Conservation (phyloP, 1,140 invertebrate genomes). For the Bombus pyrosoma region DNA sequence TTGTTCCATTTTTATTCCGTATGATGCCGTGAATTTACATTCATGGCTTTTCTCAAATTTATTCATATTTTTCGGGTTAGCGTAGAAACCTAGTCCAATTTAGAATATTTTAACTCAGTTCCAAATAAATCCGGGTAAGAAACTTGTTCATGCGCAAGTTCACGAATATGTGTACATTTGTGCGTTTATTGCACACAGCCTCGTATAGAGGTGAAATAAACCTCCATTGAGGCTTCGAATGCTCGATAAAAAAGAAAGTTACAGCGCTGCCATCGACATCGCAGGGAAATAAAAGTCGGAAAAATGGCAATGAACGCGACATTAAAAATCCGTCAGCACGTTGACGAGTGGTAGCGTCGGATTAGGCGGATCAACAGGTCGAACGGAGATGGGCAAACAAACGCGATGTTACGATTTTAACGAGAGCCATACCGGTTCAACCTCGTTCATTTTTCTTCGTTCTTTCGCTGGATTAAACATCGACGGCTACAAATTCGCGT, state of each 20-base stretch:
- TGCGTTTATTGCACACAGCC: too few relatives aligned
- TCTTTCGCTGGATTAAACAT: background rate
- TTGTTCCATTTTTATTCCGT: background rate
- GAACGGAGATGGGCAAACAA: conserved; percentile 7
- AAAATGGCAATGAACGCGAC: background rate
- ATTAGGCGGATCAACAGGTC: conserved; percentile 34
- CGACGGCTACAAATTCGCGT: background rate
- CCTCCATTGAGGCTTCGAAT: background rate
- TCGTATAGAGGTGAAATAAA: background rate
- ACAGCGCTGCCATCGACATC: background rate
- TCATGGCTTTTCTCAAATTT: too few relatives aligned
- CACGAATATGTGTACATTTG: too few relatives aligned
- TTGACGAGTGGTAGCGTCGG: background rate
- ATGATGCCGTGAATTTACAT: too few relatives aligned
- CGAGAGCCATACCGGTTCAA: background rate
- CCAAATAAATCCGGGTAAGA: too few relatives aligned
- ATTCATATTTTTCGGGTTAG: too few relatives aligned
- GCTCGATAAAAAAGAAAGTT: background rate
- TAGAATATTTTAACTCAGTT: too few relatives aligned
- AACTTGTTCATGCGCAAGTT: too few relatives aligned
- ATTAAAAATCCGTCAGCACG: conserved; percentile 19
- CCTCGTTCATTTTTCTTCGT: background rate
- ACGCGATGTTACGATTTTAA: conserved; percentile 35
- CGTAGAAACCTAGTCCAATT: too few relatives aligned
- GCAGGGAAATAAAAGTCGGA: background rate